Conservation (phyloP, 2,888 invertebrate genomes). For the Acrobeloides nanus region DNA sequence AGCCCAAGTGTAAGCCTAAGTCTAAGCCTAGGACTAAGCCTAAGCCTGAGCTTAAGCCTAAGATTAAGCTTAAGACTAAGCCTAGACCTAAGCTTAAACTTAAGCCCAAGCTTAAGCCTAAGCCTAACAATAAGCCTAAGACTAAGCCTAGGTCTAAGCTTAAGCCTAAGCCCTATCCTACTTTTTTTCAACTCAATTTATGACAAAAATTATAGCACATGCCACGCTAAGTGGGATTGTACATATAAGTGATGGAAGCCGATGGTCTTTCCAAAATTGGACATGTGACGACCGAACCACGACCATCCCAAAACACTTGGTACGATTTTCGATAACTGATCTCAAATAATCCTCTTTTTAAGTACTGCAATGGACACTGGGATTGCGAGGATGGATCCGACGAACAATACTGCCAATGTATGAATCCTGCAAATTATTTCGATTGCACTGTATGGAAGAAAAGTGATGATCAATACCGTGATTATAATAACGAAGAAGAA, state of each 20-base stretch:
- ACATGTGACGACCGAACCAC: conserved; percentile 18
- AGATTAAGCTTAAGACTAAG: too few relatives aligned
- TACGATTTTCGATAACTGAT: neutral
- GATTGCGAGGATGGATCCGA: conserved; percentile 27
- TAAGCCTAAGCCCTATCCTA: too few relatives aligned
- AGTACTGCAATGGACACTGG: conserved; percentile 24
- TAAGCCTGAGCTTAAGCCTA: too few relatives aligned
- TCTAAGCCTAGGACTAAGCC: too few relatives aligned
- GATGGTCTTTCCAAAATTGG: conserved; percentile 11
- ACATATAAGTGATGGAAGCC: neutral
- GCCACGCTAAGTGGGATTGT: conserved; percentile 7
- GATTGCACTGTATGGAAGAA: conserved; percentile 24
- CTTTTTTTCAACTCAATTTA: too few relatives aligned
- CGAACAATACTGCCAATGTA: conserved; percentile 23
- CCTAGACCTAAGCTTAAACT: too few relatives aligned
- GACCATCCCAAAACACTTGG: conserved; percentile 10
- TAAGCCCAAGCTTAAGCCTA: too few relatives aligned
- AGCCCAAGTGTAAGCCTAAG: too few relatives aligned
- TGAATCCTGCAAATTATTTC: conserved; percentile 15
- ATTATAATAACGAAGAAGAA: neutral
- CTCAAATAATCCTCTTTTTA: neutral
- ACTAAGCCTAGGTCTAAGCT: too few relatives aligned
- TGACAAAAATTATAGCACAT: too few relatives aligned
- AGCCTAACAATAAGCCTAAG: too few relatives aligned
- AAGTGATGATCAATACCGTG: neutral